phyloP scores from a whole-genome alignment of 2,797 vertebrate species.

The Pangasius sanitwongsei region DNA sequence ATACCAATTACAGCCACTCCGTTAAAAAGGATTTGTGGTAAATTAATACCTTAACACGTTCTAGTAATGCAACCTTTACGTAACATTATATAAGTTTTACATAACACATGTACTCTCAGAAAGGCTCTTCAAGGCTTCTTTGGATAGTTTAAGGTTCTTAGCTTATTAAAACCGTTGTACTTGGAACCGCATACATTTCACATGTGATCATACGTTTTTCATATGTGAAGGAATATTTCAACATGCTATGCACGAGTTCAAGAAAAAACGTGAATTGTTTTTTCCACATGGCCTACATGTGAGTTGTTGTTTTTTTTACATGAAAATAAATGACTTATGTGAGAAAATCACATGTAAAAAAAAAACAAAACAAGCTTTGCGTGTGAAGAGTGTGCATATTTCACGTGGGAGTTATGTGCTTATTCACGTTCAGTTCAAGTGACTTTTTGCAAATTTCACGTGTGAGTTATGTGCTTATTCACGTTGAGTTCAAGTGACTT shows the following conservation, averaged over 20 bases:
- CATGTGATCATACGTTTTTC: not conserved
- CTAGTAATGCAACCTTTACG: slow-evolving; percentile 8
- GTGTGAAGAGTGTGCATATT: not conserved
- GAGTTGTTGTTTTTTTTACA: not conserved
- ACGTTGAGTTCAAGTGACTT: not conserved
- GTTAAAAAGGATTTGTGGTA: slow-evolving; percentile 3
- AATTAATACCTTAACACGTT: slow-evolving; percentile 30
- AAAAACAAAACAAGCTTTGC: not conserved
- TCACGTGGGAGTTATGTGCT: not conserved
- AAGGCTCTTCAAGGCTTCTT: not conserved
- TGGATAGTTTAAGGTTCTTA: not conserved
- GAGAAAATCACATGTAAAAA: not conserved
- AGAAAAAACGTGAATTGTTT: not conserved
- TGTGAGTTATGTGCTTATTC: not conserved
- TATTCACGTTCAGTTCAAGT: not conserved
- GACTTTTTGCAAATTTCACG: not conserved
- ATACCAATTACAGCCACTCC: slow-evolving; percentile 36
- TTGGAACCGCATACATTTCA: not conserved
- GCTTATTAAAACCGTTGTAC: not conserved
- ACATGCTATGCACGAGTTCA: not conserved
- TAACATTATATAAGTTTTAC: not conserved
- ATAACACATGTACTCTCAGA: not conserved
- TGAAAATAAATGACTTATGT: not conserved
- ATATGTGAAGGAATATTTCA: not conserved
- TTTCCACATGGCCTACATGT: not conserved